Base-by-base conservation (phyloP, 2,888 invertebrate genomes). In the Theodoxus fluviatilis region DNA sequence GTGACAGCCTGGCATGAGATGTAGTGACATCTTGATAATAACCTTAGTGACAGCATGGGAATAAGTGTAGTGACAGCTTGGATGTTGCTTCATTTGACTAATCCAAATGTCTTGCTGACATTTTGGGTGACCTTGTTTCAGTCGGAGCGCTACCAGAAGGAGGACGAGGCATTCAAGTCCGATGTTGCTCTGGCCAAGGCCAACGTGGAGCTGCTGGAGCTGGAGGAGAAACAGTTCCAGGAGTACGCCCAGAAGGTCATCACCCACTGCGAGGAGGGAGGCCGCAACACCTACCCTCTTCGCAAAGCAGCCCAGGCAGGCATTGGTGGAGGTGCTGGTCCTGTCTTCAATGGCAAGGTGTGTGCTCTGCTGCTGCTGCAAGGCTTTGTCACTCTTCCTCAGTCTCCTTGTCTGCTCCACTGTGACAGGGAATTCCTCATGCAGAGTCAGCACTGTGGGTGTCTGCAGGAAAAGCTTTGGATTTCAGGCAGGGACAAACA, bases 161-260 rank as follows among this genome's bases (percentile, higher is more conserved):
- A 75, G 35, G 71, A 74, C 18, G 76, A 81, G 49, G 79, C 70
- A 33, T 64, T 72, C 18, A 72, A 75, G 61, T 72, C 77, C 67
- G 75, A 78, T 43, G 73, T 83, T 37, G 82, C 81, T 15, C 78
- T 84, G 67, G 84, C 84, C 71, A 74, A 77, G 52, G 82, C 81
- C 66, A 85, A 86, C 74, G 72, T 80, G 59, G 83, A 83, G 43
- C 80, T 87, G 22, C 73, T 86, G 22, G 78, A 78, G 18, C 71
- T 82, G 12, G 87, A 87, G 69, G 87, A 87, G 72, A 70, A 80
- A 22, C 86, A 87, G 75, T 87, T 87, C 81, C 86, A 87, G 77
- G 86, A 86, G 64, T 84, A 84, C 70, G 85, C 85, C 47, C 74
- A 43, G 67, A 82, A 83, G 71, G 86, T 87, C 31, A 87, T 87